These are phyloP conservation scores for Drosophila bunnanda DNA, from an alignment of 2,888 invertebrate genomes.

Conservation along the genomic window DNA sequence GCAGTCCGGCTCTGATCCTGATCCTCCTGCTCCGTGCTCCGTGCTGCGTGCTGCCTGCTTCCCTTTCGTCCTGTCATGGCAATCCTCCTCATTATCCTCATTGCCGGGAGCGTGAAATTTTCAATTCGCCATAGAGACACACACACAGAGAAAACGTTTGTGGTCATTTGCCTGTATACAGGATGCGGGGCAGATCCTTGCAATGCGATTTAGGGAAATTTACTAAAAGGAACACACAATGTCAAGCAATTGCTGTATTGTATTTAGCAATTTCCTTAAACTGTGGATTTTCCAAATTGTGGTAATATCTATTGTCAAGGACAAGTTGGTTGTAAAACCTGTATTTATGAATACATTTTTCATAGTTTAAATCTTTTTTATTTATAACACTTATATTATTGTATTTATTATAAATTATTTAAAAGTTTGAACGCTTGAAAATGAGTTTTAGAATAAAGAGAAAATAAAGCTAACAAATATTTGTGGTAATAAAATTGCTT, in stretches of 20 bases:
- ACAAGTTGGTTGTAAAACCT: too few species aligned
- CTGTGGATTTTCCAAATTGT: not conserved
- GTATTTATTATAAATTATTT: too few species aligned
- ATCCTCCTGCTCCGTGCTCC: constrained; percentile 21
- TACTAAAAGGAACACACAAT: constrained; percentile 3
- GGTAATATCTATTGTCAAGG: too few species aligned
- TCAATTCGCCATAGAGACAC: constrained; percentile 72
- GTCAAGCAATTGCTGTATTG: constrained; percentile 4
- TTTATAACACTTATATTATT: too few species aligned
- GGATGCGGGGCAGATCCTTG: constrained; percentile 9
- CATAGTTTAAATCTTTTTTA: too few species aligned
- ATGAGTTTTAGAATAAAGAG: too few species aligned
- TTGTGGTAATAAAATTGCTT: too few species aligned
- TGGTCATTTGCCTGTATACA: constrained; percentile 66
- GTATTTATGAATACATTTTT: too few species aligned
- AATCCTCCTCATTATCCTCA: constrained; percentile 44
- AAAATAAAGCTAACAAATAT: too few species aligned
- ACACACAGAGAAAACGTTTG: constrained; percentile 50
- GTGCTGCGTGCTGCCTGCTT: not conserved
- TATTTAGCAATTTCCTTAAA: not conserved
- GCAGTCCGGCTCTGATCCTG: constrained; percentile 42
- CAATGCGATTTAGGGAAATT: constrained; percentile 16
- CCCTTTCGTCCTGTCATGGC: constrained; percentile 39
- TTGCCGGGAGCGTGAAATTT: constrained; percentile 70
- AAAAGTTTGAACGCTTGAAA: too few species aligned